Evolutionary conservation across 2,113 vertebrate species (phyloP).

Genomic region (Gymnogyps californianus): DNA sequence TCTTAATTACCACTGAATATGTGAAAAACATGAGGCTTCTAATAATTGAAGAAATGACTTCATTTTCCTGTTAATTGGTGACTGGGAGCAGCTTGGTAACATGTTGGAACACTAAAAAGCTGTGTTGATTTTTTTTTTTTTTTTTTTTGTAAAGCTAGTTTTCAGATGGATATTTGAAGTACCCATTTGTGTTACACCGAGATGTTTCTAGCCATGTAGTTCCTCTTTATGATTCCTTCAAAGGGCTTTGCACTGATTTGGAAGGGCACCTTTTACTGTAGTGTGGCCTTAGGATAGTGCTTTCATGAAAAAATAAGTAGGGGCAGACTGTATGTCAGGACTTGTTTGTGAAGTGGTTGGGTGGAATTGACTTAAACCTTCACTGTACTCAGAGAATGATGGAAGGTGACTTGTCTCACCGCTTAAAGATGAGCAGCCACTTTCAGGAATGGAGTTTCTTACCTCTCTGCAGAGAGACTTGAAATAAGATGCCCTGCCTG

Average conservation of each 20-base stretch:
- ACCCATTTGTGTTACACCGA: not conserved
- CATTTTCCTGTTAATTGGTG: not conserved
- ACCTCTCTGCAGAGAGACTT: not conserved
- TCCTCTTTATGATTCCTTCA: not conserved
- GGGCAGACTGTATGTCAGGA: not conserved
- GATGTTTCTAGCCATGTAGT: not conserved
- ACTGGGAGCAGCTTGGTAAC: not conserved
- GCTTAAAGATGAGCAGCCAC: not conserved
- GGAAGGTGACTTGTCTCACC: not conserved
- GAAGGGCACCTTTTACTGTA: not conserved
- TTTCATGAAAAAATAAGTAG: not conserved
- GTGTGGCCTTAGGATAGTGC: not conserved
- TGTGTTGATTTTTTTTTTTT: not conserved
- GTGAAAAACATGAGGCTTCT: not conserved
- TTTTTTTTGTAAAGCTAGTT: not conserved
- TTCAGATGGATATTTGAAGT: not conserved
- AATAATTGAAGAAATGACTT: not conserved
- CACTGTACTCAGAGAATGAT: not conserved
- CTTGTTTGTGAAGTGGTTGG: not conserved
- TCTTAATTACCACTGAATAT: not conserved
- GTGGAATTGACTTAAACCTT: not conserved
- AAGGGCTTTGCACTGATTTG: not conserved
- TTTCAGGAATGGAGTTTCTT: not conserved
- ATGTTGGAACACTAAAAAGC: not conserved
- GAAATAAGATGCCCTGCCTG: not conserved